Evolutionary conservation across 2,797 vertebrate species (phyloP).

Genomic region (Gobionotothen gibberifrons): DNA sequence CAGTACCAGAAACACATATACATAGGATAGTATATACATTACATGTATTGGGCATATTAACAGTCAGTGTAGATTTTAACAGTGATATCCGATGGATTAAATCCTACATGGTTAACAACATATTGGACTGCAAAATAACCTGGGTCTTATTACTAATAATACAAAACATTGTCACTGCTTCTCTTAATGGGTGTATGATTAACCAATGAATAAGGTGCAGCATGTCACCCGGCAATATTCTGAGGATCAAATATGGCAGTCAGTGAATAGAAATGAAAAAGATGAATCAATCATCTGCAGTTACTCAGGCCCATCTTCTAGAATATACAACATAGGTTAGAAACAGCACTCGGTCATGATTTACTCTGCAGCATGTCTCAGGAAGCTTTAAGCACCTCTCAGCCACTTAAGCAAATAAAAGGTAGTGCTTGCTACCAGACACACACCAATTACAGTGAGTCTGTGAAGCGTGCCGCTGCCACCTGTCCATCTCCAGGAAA

Average conservation of each 20-base stretch:
- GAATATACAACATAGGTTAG: constrained; percentile 1
- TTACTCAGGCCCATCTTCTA: neutral
- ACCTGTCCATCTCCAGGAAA: constrained; percentile 43
- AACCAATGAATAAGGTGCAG: constrained; percentile 16
- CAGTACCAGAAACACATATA: too few relatives aligned
- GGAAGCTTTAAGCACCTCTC: constrained; percentile 34
- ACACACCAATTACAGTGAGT: constrained; percentile 53
- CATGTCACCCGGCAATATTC: constrained; percentile 11
- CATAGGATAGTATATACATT: too few relatives aligned
- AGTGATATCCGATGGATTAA: neutral
- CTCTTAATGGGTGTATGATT: constrained; percentile 22
- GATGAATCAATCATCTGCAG: constrained; percentile 13
- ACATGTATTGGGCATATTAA: neutral
- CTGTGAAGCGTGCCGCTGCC: constrained; percentile 45
- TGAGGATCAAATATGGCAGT: constrained; percentile 18
- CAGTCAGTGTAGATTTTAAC: neutral
- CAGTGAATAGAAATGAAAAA: constrained; percentile 12
- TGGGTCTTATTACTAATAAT: neutral
- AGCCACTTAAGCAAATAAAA: constrained; percentile 38
- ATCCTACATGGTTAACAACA: neutral
- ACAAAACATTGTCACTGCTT: neutral
- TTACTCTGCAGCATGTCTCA: constrained; percentile 18
- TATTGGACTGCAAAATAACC: neutral
- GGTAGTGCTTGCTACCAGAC: constrained; percentile 8
- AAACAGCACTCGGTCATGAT: neutral